These are phyloP conservation scores for Copsychus sechellarum DNA, from an alignment of 2,113 vertebrate species.

Conservation along the genomic window DNA sequence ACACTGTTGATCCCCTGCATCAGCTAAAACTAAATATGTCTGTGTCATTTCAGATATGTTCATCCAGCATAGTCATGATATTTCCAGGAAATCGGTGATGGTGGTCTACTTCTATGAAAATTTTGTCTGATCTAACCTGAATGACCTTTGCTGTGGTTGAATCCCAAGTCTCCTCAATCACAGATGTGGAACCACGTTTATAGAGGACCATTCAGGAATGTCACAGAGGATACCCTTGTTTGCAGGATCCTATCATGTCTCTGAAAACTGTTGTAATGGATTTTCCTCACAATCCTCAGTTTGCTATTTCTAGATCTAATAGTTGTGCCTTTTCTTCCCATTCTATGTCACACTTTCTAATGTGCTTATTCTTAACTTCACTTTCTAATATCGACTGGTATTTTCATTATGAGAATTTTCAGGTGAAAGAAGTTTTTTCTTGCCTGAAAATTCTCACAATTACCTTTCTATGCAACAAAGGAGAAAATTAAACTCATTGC, in stretches of 20 bases:
- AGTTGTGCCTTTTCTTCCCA: neutral
- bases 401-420: neutral
- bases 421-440: neutral
- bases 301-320: neutral
- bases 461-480: neutral
- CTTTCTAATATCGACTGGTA: neutral
- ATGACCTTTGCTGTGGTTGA: neutral
- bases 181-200: neutral
- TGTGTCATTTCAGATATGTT: neutral
- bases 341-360: neutral
- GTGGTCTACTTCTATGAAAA: neutral
- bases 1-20: neutral
- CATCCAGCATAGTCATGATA: neutral
- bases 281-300: neutral
- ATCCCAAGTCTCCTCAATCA: neutral
- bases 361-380: neutral
- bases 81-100: neutral
- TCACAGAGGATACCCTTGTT: neutral
- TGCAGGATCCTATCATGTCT: neutral
- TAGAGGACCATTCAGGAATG: neutral
- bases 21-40: neutral
- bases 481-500: neutral
- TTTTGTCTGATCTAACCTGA: neutral
- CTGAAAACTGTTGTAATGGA: neutral
- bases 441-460: neutral